These are phyloP conservation scores for Orbicella faveolata DNA, from an alignment of 64 coral and sea anemone species.

Conservation along the genomic window DNA sequence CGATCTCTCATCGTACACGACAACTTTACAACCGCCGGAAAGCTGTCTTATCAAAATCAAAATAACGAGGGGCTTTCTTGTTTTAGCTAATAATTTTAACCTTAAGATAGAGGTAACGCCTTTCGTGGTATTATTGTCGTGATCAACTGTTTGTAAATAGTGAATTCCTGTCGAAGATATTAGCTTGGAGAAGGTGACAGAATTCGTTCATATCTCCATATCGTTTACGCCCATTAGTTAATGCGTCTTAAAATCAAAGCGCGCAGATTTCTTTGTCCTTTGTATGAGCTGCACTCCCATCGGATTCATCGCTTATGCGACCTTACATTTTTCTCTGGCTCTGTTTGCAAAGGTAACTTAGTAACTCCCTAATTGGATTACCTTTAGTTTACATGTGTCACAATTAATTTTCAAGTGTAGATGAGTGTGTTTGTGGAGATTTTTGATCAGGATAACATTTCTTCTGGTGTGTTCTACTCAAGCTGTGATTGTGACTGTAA, in stretches of 20 bases:
- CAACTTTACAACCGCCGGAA: neutral
- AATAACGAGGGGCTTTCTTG: neutral
- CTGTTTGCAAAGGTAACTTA: neutral
- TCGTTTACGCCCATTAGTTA: neutral
- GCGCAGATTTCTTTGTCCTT: neutral
- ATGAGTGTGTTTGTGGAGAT: neutral
- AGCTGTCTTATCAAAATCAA: neutral
- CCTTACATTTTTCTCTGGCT: neutral
- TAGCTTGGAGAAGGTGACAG: neutral
- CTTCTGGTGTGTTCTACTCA: neutral
- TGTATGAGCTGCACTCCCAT: neutral
- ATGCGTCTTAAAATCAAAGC: neutral
- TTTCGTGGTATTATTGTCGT: neutral
- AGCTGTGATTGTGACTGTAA: neutral
- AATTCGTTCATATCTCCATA: neutral
- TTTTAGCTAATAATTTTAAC: no score
- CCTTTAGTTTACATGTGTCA: neutral
- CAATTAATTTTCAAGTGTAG: constrained; percentile 4
- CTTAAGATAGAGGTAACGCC: neutral
- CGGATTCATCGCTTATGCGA: neutral
- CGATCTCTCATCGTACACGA: no score
- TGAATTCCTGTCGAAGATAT: neutral
- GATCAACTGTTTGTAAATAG: constrained; percentile 2
- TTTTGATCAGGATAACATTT: neutral
- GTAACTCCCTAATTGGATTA: neutral